phyloP scores from a whole-genome alignment of 2,113 vertebrate genomes.

The Trochalopteron elliotii region DNA sequence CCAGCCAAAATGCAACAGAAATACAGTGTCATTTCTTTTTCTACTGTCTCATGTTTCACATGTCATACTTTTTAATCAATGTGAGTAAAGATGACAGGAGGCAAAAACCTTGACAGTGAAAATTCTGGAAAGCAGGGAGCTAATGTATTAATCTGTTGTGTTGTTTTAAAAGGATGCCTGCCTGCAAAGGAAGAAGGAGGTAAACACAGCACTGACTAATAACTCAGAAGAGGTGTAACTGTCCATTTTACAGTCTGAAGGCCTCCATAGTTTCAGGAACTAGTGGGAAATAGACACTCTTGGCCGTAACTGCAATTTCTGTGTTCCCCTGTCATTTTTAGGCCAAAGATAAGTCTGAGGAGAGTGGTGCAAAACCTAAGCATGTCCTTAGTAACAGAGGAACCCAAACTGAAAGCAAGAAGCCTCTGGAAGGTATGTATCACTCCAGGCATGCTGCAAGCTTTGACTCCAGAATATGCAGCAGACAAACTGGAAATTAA shows the following conservation, averaged over 20 bases:
- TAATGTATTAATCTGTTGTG: neutral
- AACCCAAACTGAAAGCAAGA: slow-evolving; percentile 68
- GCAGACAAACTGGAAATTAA: neutral
- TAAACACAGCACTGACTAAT: neutral
- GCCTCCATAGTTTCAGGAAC: neutral
- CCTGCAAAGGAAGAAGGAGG: neutral
- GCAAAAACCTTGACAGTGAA: neutral
- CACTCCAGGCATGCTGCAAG: neutral
- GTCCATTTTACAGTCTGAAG: neutral
- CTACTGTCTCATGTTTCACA: neutral
- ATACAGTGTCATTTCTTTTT: neutral
- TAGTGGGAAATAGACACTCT: neutral
- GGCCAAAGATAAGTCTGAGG: slow-evolving; percentile 78
- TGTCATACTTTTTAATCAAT: neutral
- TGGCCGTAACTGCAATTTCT: neutral
- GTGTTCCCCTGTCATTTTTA: slow-evolving; percentile 36
- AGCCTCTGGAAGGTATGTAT: slow-evolving; percentile 71
- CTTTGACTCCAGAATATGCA: neutral
- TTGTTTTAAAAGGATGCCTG: neutral
- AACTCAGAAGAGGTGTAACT: neutral
- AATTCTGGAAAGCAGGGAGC: neutral
- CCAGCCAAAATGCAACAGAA: neutral
- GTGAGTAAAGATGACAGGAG: neutral
- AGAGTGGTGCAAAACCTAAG: slow-evolving; percentile 71
- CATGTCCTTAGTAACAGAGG: slow-evolving; percentile 56